phyloP scores from a whole-genome alignment of 2,888 invertebrate genomes.

The Uropetala carovei region DNA sequence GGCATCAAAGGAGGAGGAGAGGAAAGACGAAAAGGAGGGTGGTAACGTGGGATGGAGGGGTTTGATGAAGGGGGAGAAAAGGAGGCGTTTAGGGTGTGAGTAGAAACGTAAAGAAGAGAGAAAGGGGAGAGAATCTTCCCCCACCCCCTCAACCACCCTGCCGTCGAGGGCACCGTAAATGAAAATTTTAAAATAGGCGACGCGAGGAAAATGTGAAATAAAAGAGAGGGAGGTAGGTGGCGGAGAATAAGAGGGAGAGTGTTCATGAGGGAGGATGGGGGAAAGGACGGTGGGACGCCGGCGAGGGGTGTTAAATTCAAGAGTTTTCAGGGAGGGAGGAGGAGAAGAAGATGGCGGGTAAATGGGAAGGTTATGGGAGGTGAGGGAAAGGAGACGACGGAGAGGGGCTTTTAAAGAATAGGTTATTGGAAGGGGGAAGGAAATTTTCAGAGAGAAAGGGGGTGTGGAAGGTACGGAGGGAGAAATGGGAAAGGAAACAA shows the following conservation, averaged over 20 bases:
- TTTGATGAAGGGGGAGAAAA: not conserved
- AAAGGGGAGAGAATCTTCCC: not conserved
- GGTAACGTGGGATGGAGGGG: not conserved
- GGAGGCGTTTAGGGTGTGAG: not conserved
- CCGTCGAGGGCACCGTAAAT: not conserved
- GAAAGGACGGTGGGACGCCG: not conserved
- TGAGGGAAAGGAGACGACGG: not conserved
- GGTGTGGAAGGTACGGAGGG: not conserved
- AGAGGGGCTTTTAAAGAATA: not conserved
- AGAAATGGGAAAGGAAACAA: not conserved
- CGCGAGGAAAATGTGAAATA: not conserved
- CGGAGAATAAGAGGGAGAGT: not conserved
- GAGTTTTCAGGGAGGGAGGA: not conserved
- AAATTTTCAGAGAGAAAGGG: not conserved
- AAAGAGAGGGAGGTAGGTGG: not conserved
- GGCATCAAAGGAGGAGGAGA: no score
- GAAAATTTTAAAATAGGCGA: slow-evolving; percentile 18
- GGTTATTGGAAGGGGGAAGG: not conserved
- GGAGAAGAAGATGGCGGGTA: not conserved
- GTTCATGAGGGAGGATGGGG: not conserved
- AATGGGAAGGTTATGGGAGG: not conserved
- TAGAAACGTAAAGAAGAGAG: not conserved
- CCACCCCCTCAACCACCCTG: not conserved
- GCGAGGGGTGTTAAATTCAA: not conserved
- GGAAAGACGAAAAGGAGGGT: not conserved